Base-by-base conservation (phyloP, 2,797 vertebrate species). In the Acipenser oxyrinchus region DNA sequence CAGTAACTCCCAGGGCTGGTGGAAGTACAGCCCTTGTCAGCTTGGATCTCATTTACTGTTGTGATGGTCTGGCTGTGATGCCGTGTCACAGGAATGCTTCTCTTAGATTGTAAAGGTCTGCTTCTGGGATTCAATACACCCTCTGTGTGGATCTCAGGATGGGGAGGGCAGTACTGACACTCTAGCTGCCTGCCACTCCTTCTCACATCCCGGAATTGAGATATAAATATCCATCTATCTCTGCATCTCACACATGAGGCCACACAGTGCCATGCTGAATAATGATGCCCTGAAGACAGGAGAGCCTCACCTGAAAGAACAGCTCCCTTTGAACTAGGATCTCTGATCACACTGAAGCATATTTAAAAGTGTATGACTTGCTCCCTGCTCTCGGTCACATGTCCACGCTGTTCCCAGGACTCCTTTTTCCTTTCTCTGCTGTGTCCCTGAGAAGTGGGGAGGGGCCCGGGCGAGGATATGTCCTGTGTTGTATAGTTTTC, bases 381-480 rank as follows among this genome's bases (percentile, higher is more conserved):
- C 61, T 69, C 53, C 53, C 49, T 7, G 50, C 53, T 48, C 58
- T 48, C 53, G 13, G 49, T 63, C 52, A 53, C 61, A 59, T 60
- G 51, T 10, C 53, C 37, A 49, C 48, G 9, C 6, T 8, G 51
- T 37, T 66, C 51, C n/a, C 51, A 66, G 9, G 52, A 48, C 10
- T 58, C 51, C 37, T 57, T 53, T 49, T 37, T 37, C 37, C 37
- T 37, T 13, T 50, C 37, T 50, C 15, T 50, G 48, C 10, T 51
- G 65, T 66, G 51, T n/a, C 23, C 13, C 37, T 37, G 37, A 37
- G 37, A 4, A 37, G 37, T 37, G 1, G 37, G 37, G 37, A 37
- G 37, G 37, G 37, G 37, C 37, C 37, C 37, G 5, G 37, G 37
- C 0, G 37, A 37, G 37, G 37, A 37, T 37, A 4, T 37, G 37